Evolutionary conservation across 2,113 vertebrate species (phyloP).

Genomic region (Pristiophorus japonicus): DNA sequence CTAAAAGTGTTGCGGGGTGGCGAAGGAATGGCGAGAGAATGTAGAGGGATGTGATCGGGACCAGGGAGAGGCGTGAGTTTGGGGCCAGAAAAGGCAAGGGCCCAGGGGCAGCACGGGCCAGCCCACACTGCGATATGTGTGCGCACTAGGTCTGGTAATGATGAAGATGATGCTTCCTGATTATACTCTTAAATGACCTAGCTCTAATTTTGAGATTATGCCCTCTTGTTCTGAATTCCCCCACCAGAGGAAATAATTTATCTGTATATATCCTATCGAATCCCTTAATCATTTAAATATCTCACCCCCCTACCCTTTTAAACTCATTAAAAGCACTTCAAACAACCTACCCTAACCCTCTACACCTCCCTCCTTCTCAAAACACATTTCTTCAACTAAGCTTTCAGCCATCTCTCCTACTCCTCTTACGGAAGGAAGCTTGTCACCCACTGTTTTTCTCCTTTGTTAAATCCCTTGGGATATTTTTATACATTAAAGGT

Average conservation of each 20-base stretch:
- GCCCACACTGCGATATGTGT: too few relatives aligned
- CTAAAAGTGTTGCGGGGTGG: too few relatives aligned
- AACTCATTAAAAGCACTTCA: not conserved
- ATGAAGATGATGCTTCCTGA: too few relatives aligned
- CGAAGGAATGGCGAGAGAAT: too few relatives aligned
- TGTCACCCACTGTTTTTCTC: not conserved
- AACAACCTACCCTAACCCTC: not conserved
- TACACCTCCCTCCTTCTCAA: not conserved
- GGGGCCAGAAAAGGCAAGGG: too few relatives aligned
- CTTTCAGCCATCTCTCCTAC: not conserved
- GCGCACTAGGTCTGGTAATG: too few relatives aligned
- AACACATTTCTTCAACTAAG: not conserved
- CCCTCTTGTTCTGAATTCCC: not conserved
- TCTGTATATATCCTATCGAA: not conserved
- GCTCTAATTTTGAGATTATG: not conserved
- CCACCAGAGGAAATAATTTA: not conserved
- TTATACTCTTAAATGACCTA: not conserved
- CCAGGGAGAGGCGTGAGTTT: too few relatives aligned
- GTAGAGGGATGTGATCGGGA: too few relatives aligned
- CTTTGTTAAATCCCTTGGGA: not conserved
- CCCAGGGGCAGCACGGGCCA: too few relatives aligned
- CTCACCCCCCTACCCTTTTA: not conserved
- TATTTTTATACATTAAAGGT: not conserved
- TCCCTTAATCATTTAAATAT: not conserved
- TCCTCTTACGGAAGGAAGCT: not conserved